Evolutionary conservation across 2,797 vertebrate genomes (phyloP).

Genomic region (Triplophysa bombifrons): DNA sequence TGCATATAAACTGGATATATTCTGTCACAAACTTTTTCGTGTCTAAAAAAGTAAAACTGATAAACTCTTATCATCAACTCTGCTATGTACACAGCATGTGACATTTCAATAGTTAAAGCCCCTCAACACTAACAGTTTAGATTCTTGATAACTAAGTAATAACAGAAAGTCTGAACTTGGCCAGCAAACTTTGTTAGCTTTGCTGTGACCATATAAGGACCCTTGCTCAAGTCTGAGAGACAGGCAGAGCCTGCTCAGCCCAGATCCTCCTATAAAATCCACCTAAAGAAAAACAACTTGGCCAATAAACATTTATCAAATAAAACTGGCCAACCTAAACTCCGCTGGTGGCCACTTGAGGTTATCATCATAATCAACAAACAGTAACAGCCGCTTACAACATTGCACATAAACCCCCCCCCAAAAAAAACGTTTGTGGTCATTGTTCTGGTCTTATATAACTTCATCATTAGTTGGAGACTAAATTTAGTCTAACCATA

Average conservation of each 20-base stretch:
- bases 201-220: conserved; percentile 84
- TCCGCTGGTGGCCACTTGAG: conserved; percentile 16
- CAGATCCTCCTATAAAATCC: conserved; percentile 27
- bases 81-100: conserved; percentile 24
- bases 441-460: background rate
- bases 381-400: background rate
- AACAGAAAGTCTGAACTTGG: conserved; percentile 67
- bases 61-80: background rate
- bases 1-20: too few relatives aligned
- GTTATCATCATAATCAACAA: conserved; percentile 5
- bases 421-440: background rate
- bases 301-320: conserved; percentile 33
- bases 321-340: conserved; percentile 5
- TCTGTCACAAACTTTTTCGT: background rate
- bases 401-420: background rate
- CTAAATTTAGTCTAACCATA: background rate
- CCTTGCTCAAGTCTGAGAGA: conserved; percentile 64
- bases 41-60: background rate
- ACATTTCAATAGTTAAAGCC: background rate
- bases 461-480: background rate
- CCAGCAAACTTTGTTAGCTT: conserved; percentile 61
- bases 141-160: conserved; percentile 66
- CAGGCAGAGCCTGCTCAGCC: conserved; percentile 32
- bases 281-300: conserved; percentile 40
- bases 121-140: conserved; percentile 48